Evolutionary conservation across 2,113 vertebrate species (phyloP), one percentile per base, ranked within the genome.

Genomic region (Salminus brasiliensis): DNA sequence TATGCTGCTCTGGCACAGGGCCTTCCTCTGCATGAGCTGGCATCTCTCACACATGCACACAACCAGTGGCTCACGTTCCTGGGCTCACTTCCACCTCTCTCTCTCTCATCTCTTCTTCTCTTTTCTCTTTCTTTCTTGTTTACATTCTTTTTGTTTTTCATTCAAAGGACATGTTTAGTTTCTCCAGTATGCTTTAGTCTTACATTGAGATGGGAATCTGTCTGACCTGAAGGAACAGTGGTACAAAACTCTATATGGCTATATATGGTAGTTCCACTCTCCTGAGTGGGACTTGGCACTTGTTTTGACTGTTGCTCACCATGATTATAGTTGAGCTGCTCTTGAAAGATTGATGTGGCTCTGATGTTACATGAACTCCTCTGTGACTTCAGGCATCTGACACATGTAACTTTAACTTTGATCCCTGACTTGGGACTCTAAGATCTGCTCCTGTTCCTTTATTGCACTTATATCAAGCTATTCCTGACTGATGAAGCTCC

Each of bases 1-100:
- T 83, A 74, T 79, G 76, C 53, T 74, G 9, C 18, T 53, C 39
- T 68, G 75, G 76, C 71, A 55, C 63, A 21, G 45, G 43, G 67
- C 7, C 15, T 9, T 47, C 11, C 25, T 52, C 55, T 43, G 55
- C 12, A 30, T 5, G 59, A 72, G 73, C 73, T 67, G 36, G 62
- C 34, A 47, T 43, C 62, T 78, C 43, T 4, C 18, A 43, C 36
- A 36, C n/a, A n/a, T n/a, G n/a, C n/a, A n/a, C n/a, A n/a, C n/a
- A 47, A 55, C 41, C 8, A 70, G 47, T 39, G 65, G 39, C 72
- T 49, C 39, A 36, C n/a, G n/a, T 47, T 70, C 76, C 63, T 27
- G 29, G 55, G 10, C 60, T 41, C 29, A 36, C 41, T 45, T 76
- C 55, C 41, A 18, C 43, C 13, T 72, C 29, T 78, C 65, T 29